phyloP scores from a whole-genome alignment of 2,113 vertebrate genomes.

The Zootoca vivipara region DNA sequence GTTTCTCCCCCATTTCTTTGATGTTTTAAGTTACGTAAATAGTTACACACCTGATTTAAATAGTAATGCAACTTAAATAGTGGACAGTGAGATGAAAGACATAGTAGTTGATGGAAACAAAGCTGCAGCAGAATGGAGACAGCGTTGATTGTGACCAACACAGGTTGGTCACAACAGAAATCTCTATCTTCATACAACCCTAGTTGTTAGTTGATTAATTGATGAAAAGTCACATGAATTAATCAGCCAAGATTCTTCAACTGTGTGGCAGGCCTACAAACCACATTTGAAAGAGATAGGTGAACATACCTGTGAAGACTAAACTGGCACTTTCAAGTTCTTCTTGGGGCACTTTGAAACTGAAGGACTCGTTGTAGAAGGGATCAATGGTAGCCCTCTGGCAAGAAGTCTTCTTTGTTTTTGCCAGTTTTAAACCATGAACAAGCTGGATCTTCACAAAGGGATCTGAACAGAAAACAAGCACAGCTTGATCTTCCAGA shows the following conservation, averaged over 20 bases:
- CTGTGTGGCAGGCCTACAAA: no score
- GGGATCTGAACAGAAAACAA: slow-evolving; percentile 79
- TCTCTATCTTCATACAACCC: no score
- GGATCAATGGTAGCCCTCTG: slow-evolving; percentile 89
- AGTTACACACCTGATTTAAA: no score
- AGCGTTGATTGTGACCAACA: no score
- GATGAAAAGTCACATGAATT: background rate
- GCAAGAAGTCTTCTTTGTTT: slow-evolving; percentile 90
- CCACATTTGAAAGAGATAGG: fast-evolving
- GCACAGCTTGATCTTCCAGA: background rate
- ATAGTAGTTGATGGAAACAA: no score
- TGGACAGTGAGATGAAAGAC: no score
- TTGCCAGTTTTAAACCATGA: slow-evolving; percentile 86
- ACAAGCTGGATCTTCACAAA: slow-evolving; percentile 92
- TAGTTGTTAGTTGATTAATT: no score
- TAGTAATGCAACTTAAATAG: no score
- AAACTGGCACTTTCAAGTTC: slow-evolving; percentile 88
- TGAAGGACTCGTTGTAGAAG: slow-evolving; percentile 91
- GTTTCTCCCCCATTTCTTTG: no score
- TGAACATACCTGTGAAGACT: slow-evolving; percentile 85
- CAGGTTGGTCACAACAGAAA: no score
- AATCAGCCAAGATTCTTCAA: background rate
- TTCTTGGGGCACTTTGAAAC: slow-evolving; percentile 88
- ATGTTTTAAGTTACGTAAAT: no score
- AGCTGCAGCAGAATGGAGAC: no score